Base-by-base conservation (phyloP, 2,888 invertebrate genomes). In the Anticlea derivata region DNA sequence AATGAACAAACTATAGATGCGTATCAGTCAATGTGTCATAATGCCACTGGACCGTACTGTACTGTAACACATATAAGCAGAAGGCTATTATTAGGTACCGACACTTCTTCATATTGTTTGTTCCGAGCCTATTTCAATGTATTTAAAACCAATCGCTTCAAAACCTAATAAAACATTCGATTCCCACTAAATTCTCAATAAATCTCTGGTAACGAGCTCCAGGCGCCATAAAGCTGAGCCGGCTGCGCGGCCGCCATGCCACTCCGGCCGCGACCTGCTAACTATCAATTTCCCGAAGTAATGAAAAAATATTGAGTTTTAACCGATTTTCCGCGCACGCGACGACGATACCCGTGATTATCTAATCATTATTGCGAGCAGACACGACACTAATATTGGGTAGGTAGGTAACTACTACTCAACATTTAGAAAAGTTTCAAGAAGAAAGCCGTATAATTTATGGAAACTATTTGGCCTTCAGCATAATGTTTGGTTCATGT, bases 211-310 rank as follows among this genome's bases (percentile, higher is more conserved):
- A 41, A 35, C 26, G 27, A 35, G 27, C 23, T 29, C 23, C 1
- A 12, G 31, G 7, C 11, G 7, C 37, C 1, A 13, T 23, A 23
- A 22, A 23, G 7, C 35, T 29, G 6, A 29, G 35, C 17, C 26
- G 5, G 29, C 6, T 4, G 20, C 11, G 20, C 26, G 13, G 8
- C 29, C 31, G 23, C 30, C n/a, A n/a, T n/a, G n/a, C n/a, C n/a
- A n/a, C n/a, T n/a, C n/a, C n/a, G n/a, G 30, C 20, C 38, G 13
- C 27, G 34, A 26, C 24, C 10, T 7, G 22, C 17, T 20, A 48
- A 50, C 26, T 50, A 55, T 53, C 55, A 52, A 55, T 53, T 53
- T 58, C 48, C 47, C 34, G 33, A 35, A 30, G 29, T 39, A 38
- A 46, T 48, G 48, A 52, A 50, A 50, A 52, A 50, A 48, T 24